Base-by-base conservation (phyloP, 2,888 invertebrate genomes). In the Cephus rjabovi region DNA sequence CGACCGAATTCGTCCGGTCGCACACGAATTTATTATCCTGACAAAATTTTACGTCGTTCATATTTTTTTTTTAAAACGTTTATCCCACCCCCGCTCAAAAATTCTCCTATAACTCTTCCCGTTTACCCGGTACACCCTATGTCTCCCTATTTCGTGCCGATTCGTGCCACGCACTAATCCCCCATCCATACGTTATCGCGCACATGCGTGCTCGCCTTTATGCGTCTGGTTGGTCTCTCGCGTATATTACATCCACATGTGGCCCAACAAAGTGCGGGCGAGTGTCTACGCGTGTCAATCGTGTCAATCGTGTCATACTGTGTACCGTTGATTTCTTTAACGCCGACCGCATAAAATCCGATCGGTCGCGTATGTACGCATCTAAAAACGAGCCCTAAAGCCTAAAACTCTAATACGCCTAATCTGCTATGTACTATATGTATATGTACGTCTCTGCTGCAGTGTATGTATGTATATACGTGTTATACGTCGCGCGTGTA, bases 351-450 rank as follows among this genome's bases (percentile, higher is more conserved):
- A 56, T 56, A 23, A 23, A 23, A 56, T 56, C 56, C 56, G 56
- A 23, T 9, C 23, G 56, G 23, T 56, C 56, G 56, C 56, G 56
- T 9, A 9, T 23, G 71, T 71, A 71, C 33, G 71, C 33, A 71
- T 71, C 71, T 71, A 71, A 71, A 71, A 71, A 71, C 71, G 71
- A 71, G 71, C 71, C 71, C 71, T 71, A 56, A 56, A 56, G 56
- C 56, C 56, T 56, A 56, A 56, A 56, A 23, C 56, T 56, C 56
- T 56, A 56, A 56, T 56, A 9, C 23, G 56, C 9, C 56, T 56
- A 56, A 56, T 56, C 56, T 9, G 56, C 56, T 56, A 23, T 23
- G 56, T 23, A 56, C 56, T 56, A 56, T 56, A 56, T 56, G 56
- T 56, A 56, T 56, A 56, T 9, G 23, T 56, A 71, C 71, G 33